Conservation (phyloP, 2,888 invertebrate genomes). For the Buathra laborator region DNA sequence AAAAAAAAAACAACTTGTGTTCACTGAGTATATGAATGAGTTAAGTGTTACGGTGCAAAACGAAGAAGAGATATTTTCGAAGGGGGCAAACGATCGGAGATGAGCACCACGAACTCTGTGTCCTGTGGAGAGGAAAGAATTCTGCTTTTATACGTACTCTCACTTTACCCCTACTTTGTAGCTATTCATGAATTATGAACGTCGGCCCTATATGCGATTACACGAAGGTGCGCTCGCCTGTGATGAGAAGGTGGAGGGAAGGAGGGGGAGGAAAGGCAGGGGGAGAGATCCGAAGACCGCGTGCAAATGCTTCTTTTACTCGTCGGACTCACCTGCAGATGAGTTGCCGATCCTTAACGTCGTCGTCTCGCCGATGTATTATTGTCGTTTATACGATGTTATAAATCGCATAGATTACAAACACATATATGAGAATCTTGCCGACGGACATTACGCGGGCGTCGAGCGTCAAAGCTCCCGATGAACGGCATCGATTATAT, state of each 20-base stretch:
- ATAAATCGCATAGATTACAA: background rate
- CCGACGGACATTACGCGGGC: conserved; percentile 1
- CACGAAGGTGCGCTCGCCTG: conserved; percentile 65
- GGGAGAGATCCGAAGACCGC: conserved; percentile 14
- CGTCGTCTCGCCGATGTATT: background rate
- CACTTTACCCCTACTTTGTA: conserved; percentile 78
- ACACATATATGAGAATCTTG: background rate
- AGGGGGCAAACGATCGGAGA: conserved; percentile 73
- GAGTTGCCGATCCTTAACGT: conserved; percentile 2
- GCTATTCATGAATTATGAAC: conserved; percentile 77
- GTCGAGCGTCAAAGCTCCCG: conserved; percentile 11
- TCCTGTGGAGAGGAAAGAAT: conserved; percentile 82
- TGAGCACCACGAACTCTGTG: conserved; percentile 78
- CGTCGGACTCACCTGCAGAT: conserved; percentile 9
- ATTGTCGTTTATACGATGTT: conserved; percentile 2
- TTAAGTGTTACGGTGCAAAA: background rate
- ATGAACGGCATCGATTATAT: background rate
- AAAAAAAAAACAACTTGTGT: conserved; percentile 20
- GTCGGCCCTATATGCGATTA: conserved; percentile 69
- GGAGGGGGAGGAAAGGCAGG: background rate
- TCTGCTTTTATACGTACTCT: conserved; percentile 85
- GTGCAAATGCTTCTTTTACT: conserved; percentile 8
- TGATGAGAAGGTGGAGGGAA: background rate
- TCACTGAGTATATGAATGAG: conserved; percentile 59
- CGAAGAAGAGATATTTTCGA: conserved; percentile 33